Evolutionary conservation across 2,888 invertebrate genomes (phyloP), one percentile per base, ranked within the genome.

Genomic region (Papilio demoleus): DNA sequence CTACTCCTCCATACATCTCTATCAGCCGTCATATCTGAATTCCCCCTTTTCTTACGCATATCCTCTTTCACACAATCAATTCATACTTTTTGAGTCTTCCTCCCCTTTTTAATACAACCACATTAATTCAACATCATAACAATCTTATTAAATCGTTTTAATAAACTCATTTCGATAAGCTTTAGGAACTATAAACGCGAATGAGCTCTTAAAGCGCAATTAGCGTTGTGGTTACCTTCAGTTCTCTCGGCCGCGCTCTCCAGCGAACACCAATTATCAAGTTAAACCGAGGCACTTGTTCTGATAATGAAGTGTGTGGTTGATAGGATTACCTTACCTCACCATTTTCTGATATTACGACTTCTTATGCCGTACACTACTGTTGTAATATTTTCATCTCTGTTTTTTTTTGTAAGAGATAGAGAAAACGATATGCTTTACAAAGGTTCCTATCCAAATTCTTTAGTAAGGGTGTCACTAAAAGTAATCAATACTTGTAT

Each of bases 241-340:
- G 66, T 47, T 50, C 38, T 27, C 38, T 50, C 45, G 12, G 47
- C 60, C 17, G 59, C 42, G 42, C 42, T 19, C 42, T 45, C 42
- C 19, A 67, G 66, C 19, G 34, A 50, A 50, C 60, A 47, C n/a
- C 66, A 60, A 67, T 67, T 67, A 67, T 61, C 24, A 60, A 27
- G 50, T 61, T 67, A 38, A 60, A 67, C 47, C 60, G 60, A 50
- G 50, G 47, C 47, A 47, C 60, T 67, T 67, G 66, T 60, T 67
- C 50, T 24, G 38, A 47, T 60, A 67, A 67, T 38, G 47, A 38
- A 47, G 38, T 60, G 66, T 60, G 66, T 60, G 60, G 36, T 60
- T 61, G 14, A 47, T 38, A 47, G 47, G 47, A 34, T 60, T 22
- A 38, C 14, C 24, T 53, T 53, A 53, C 53, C 53, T 53, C 27